Percentiles rank a stretch among this genome's conserved stretches.
These are phyloP conservation scores for Drosophila neonasuta DNA, from an alignment of 2,888 invertebrate species.

Conservation along the genomic window DNA sequence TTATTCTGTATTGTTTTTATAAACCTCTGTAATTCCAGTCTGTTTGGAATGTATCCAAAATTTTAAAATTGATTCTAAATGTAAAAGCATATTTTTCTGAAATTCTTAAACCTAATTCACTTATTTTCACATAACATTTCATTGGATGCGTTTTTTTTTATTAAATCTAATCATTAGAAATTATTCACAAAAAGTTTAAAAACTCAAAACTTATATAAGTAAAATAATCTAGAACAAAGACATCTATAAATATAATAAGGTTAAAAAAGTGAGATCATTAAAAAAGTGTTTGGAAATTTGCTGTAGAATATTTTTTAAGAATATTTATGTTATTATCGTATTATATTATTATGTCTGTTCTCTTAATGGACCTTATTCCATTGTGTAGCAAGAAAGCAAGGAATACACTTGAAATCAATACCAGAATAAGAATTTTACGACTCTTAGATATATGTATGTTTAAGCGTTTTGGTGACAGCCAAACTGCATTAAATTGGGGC, in stretches of 20 bases:
- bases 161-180: background rate
- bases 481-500: slow-evolving; percentile 28
- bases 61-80: too few species aligned
- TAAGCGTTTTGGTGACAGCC: slow-evolving; percentile 46
- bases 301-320: slow-evolving; percentile 30
- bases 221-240: background rate
- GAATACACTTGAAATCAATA: slow-evolving; percentile 58
- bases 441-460: slow-evolving; percentile 2
- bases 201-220: slow-evolving; percentile 1
- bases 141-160: background rate
- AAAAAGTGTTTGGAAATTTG: slow-evolving; percentile 15
- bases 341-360: slow-evolving; percentile 11
- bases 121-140: background rate
- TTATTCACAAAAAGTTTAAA: background rate
- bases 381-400: slow-evolving; percentile 36
- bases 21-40: too few species aligned
- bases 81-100: too few species aligned
- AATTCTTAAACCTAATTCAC: too few species aligned
- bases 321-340: slow-evolving; percentile 7
- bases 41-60: too few species aligned
- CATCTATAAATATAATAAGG: slow-evolving; percentile 29
- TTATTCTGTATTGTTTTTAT: too few species aligned
- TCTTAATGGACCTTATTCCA: slow-evolving; percentile 14
- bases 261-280: slow-evolving; percentile 17
- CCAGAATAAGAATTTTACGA: slow-evolving; percentile 36